phyloP scores from a whole-genome alignment of 2,113 vertebrate genomes.

The Herpetotheres cachinnans region DNA sequence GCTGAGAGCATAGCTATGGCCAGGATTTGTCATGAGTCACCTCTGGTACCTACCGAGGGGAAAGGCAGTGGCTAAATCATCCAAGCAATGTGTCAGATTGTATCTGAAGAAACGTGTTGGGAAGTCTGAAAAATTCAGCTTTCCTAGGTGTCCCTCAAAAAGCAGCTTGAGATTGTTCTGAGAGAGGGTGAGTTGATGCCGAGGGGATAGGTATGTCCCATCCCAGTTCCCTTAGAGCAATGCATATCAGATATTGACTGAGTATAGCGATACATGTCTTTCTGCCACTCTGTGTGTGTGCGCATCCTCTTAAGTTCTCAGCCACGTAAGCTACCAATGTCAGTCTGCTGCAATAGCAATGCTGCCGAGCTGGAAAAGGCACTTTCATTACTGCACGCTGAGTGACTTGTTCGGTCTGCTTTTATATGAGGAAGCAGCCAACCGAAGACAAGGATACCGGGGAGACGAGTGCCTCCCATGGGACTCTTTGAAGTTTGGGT shows the following conservation, averaged over 20 bases:
- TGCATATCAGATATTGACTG: neutral
- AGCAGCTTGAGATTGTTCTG: neutral
- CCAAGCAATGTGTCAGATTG: fast-evolving
- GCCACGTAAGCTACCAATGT: neutral
- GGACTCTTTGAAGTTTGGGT: neutral
- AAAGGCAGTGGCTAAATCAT: neutral
- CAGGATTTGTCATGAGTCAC: neutral
- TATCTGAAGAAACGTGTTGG: neutral
- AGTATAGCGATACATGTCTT: neutral
- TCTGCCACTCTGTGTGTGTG: no score
- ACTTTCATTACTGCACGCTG: neutral
- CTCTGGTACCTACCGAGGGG: neutral
- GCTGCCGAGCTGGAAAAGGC: neutral
- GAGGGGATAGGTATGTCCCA: neutral
- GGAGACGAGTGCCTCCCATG: neutral
- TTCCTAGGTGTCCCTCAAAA: neutral
- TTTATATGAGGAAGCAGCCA: neutral
- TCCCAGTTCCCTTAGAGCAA: neutral
- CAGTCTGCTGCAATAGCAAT: neutral
- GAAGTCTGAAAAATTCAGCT: neutral
- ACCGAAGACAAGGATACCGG: neutral
- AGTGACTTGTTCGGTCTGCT: neutral
- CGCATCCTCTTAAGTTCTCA: neutral
- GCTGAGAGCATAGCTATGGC: neutral
- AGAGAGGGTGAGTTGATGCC: neutral